These are phyloP conservation scores for Poeciliopsis prolifica DNA, from an alignment of 2,113 vertebrate species.

Conservation along the genomic window DNA sequence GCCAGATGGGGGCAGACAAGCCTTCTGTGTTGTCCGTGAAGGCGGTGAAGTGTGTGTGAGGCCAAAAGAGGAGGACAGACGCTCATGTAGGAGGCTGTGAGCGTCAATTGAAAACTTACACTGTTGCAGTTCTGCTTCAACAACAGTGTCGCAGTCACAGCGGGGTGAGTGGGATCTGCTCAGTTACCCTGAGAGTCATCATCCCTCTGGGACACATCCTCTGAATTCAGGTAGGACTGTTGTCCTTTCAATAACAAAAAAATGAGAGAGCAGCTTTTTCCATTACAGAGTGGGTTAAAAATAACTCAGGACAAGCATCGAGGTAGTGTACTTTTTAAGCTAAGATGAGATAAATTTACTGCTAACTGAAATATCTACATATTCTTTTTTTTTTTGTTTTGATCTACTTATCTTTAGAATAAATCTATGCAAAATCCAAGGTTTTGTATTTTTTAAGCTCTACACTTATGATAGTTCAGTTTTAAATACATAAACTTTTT, in stretches of 20 bases:
- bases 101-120: conserved; percentile 48
- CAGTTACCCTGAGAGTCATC: conserved; percentile 1
- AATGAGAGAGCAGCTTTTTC: conserved; percentile 47
- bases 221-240: conserved; percentile 67
- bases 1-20: conserved; percentile 70
- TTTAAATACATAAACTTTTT: conserved; percentile 12
- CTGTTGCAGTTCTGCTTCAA: conserved; percentile 63
- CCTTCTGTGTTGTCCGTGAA: conserved; percentile 5
- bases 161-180: conserved; percentile 29
- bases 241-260: conserved; percentile 32
- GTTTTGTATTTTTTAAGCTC: background rate
- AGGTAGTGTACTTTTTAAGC: conserved; percentile 14
- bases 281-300: conserved; percentile 70
- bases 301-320: conserved; percentile 47
- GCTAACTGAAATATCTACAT: background rate
- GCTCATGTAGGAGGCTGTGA: conserved; percentile 40
- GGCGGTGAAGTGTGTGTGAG: conserved; percentile 23
- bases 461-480: conserved; percentile 13
- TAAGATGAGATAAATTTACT: background rate
- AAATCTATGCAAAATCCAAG: conserved; percentile 2
- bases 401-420: background rate
- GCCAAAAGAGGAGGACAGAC: conserved; percentile 58
- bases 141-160: conserved; percentile 37
- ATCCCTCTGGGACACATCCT: conserved; percentile 35
- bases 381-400: background rate